Base-by-base conservation (phyloP, 2,797 vertebrate genomes). In the Halcyon smyrnensis region DNA sequence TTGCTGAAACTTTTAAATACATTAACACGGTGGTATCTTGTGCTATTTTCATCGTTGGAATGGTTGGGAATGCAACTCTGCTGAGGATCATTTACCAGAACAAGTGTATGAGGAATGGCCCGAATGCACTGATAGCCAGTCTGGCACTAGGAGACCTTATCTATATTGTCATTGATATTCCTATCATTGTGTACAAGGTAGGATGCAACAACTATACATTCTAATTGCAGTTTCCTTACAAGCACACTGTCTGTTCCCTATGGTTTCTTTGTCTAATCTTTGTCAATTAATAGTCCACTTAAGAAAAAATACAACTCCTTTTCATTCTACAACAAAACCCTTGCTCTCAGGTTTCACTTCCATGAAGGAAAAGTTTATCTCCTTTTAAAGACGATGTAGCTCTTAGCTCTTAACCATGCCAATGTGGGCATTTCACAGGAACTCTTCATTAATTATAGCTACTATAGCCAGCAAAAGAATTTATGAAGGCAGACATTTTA, bases 71-170 rank as follows among this genome's bases (percentile, higher is more conserved):
- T 50, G 98, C 98, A 88, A 99, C 99, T 46, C 98, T 99, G 94
- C 98, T 99, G 93, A 98, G 98, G 98, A 99, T 99, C 98, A 99
- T 99, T 97, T 99, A 99, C 97, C 98, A 99, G 97, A 99, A 99
- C 98, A 99, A 99, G 98, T 99, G 99, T 75, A 99, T 99, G 99
- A 98, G 99, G 98, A 99, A 99, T 13, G 99, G 99, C 84, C 99
- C 99, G 15, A 99, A 99, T 5, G 99, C 99, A 1, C 98, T 99
- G 94, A 99, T 99, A 89, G 99, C 99, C 96, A 99, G 99, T 79
- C 98, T 99, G 97, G 99, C 99, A 8, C 98, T 99, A 25, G 99
- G 99, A 63, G 99, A 99, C 98, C 99, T 99, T 43, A 99, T 99
- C 97, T 99, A 99, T 96, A 99, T 99, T 86, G 98, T 98, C 97